Conservation (phyloP, 2,113 vertebrate genomes). For the Hipposideros armiger region DNA sequence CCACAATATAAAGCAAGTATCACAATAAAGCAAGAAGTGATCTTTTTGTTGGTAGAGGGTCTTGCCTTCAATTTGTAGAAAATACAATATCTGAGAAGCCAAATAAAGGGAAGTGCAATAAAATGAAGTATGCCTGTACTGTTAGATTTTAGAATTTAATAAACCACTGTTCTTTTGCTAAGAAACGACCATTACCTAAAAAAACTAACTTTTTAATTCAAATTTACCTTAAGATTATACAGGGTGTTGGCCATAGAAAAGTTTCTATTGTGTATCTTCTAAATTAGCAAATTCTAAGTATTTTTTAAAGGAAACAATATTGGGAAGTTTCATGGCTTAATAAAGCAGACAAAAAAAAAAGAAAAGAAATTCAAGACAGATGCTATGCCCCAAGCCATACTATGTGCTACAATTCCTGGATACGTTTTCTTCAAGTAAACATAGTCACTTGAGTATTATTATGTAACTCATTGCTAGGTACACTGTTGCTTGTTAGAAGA, state of each 20-base stretch:
- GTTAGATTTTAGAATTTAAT: constrained; percentile 36
- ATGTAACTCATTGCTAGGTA: neutral
- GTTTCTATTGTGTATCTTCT: neutral
- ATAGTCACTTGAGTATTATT: neutral
- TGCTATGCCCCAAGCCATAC: neutral
- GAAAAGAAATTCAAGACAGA: neutral
- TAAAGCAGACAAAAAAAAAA: neutral
- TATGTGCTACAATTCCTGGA: neutral
- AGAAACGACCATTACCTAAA: neutral
- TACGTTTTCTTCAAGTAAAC: constrained; percentile 14
- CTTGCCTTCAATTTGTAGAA: neutral
- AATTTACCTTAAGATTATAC: neutral
- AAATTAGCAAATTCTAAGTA: neutral
- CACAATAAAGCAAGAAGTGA: neutral
- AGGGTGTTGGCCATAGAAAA: neutral
- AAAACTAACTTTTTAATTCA: constrained; percentile 19
- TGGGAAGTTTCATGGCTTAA: neutral
- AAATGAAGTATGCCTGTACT: neutral
- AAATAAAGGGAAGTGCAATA: neutral
- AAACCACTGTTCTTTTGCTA: constrained; percentile 9
- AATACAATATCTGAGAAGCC: neutral
- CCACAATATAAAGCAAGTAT: neutral
- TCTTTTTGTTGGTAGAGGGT: neutral
- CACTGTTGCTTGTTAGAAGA: constrained; percentile 13
- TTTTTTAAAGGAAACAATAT: constrained; percentile 5